These are phyloP conservation scores for Tachysurus vachellii DNA, from an alignment of 2,113 vertebrate genomes.

Conservation along the genomic window DNA sequence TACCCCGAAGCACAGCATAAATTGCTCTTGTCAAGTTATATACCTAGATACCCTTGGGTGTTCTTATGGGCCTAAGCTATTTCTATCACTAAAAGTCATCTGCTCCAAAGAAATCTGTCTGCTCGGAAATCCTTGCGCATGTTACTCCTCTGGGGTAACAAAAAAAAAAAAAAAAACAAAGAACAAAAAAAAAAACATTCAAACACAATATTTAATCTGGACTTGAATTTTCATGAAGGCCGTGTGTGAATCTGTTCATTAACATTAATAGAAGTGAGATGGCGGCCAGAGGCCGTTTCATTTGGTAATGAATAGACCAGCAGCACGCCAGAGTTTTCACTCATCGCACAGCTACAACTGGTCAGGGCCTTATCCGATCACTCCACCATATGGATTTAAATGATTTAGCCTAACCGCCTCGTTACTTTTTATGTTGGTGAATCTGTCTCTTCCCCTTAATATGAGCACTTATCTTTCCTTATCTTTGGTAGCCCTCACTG, in stretches of 20 bases:
- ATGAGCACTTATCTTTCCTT: constrained; percentile 61
- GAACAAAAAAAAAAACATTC: constrained; percentile 16
- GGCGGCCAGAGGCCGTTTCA: constrained; percentile 56
- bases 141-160: constrained; percentile 50
- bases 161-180: constrained; percentile 54
- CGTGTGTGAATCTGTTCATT: constrained; percentile 70
- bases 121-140: constrained; percentile 55
- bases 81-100: constrained; percentile 71
- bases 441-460: constrained; percentile 70
- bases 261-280: constrained; percentile 66
- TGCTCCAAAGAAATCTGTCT: constrained; percentile 58
- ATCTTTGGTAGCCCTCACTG: constrained; percentile 32
- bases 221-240: constrained; percentile 70
- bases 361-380: constrained; percentile 65
- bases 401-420: constrained; percentile 77
- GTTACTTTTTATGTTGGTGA: constrained; percentile 74
- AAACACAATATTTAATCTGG: constrained; percentile 73
- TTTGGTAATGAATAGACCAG: constrained; percentile 55
- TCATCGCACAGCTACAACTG: constrained; percentile 52
- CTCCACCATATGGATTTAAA: constrained; percentile 78
- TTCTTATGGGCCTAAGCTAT: constrained; percentile 78
- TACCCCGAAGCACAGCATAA: constrained; percentile 89
- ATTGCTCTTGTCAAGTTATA: constrained; percentile 90
- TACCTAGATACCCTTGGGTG: constrained; percentile 85
- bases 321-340: constrained; percentile 64